Base-by-base conservation (phyloP, 1,140 invertebrate species). In the Tetramorium simillimum region DNA sequence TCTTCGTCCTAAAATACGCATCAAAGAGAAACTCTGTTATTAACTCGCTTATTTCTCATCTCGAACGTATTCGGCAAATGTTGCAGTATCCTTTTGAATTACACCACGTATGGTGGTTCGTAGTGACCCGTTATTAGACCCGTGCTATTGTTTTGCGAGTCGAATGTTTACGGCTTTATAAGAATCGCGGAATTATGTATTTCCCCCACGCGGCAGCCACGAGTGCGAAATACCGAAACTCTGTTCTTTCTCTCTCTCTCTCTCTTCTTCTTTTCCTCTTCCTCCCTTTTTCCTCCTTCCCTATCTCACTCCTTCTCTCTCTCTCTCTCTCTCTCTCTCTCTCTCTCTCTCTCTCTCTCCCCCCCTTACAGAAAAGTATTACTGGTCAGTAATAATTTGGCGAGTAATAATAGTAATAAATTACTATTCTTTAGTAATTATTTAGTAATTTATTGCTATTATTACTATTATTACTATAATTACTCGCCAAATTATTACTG, bases 181-280 rank as follows among this genome's bases (percentile, higher is more conserved):
- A 7, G 18, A 72, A 24, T 24, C 77, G 58, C 46, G 24, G 24
- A 21, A 72, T 82, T 62, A 63, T 67, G 21, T 67, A 33, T 33
- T 33, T 33, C 33, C 33, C 33, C 58, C 40, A 77, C 28, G 12
- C 12, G 28, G 9, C 16, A 77, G 18, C 62, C 60, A 49, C 76
- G 60, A 78, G n/a, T 33, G 56, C 18, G 28, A 65, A 78, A 65
- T 78, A 18, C 76, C 76, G 43, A 78, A 78, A 78, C 28, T 4
- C 28, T 24, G 24, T 7, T 10, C 9, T 72, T 7, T 33, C 16
- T 28, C 9, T 28, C 1, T 72, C 43, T 28, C 24, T 51, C 24
- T 12, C 16, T 12, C 9, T 28, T 5, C 33, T 24, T 28, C 24
- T 51, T 16, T 18, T 3, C 0, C 2, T 18, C 18, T n/a, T 5